These are phyloP conservation scores for Pteruthius melanotis DNA, from an alignment of 2,113 vertebrate genomes.

Conservation along the genomic window DNA sequence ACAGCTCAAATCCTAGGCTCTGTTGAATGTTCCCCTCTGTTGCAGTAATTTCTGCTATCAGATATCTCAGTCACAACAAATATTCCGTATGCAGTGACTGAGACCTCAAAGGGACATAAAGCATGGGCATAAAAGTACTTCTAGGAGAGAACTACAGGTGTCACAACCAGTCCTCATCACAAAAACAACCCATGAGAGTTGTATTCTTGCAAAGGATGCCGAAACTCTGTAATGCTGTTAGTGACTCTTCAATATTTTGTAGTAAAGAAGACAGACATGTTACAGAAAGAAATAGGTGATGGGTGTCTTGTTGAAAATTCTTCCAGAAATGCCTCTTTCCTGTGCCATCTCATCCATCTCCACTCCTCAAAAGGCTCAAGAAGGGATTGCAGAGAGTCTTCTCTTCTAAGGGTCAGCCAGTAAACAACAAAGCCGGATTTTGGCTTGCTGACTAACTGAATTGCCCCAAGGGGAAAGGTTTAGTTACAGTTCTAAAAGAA, in stretches of 20 bases:
- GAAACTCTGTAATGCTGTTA: not conserved
- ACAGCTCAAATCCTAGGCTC: not conserved
- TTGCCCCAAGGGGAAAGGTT: not conserved
- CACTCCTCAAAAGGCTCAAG: not conserved
- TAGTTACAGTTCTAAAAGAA: slow-evolving; percentile 40
- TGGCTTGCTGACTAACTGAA: not conserved
- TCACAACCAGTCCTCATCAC: not conserved
- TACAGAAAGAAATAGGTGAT: not conserved
- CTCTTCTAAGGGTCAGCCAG: not conserved
- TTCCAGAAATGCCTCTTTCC: not conserved
- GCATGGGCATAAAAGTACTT: not conserved
- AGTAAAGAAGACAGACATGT: not conserved
- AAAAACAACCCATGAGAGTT: rapidly evolving
- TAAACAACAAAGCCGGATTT: slow-evolving; percentile 17
- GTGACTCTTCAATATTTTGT: not conserved
- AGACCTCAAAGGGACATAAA: not conserved
- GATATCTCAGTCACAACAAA: not conserved
- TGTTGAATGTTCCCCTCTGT: not conserved
- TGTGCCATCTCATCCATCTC: not conserved
- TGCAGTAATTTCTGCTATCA: not conserved
- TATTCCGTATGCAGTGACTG: not conserved
- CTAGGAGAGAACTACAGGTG: not conserved
- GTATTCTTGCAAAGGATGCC: not conserved
- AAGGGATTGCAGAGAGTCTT: not conserved
- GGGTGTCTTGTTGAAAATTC: not conserved